These are phyloP conservation scores for Sebastiscus tertius DNA, from an alignment of 2,797 vertebrate genomes.

Conservation along the genomic window DNA sequence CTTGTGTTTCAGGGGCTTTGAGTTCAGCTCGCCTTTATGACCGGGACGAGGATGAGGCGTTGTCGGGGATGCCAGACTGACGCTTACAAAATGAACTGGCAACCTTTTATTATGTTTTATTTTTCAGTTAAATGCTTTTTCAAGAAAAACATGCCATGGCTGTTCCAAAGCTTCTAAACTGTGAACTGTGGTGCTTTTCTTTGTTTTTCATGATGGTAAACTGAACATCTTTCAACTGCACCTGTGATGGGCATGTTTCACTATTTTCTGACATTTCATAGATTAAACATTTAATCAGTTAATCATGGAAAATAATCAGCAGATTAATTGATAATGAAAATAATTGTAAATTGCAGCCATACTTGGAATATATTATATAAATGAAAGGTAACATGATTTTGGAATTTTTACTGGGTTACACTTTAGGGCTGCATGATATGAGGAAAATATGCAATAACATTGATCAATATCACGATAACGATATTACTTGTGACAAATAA, in stretches of 20 bases:
- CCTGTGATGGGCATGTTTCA: background rate
- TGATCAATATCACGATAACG: too few relatives aligned
- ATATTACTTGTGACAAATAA: too few relatives aligned
- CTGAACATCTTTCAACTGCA: background rate
- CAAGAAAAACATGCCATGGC: background rate
- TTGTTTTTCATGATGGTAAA: background rate
- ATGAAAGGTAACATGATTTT: background rate
- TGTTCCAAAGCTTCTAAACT: background rate
- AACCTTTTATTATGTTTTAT: background rate
- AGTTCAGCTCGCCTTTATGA: conserved; percentile 41
- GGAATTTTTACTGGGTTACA: too few relatives aligned
- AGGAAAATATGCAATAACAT: too few relatives aligned
- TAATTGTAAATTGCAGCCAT: too few relatives aligned
- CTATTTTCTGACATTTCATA: background rate
- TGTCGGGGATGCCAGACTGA: background rate
- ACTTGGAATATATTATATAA: background rate
- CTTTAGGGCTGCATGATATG: too few relatives aligned
- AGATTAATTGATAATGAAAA: background rate
- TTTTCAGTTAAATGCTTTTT: background rate
- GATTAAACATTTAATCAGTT: background rate
- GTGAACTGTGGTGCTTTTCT: background rate
- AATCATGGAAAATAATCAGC: background rate
- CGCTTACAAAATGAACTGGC: background rate
- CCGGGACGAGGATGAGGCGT: background rate
- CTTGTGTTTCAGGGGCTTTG: conserved; percentile 56